These are phyloP conservation scores for Cheumatopsyche charites DNA, from an alignment of 1,140 invertebrate genomes.

Conservation along the genomic window DNA sequence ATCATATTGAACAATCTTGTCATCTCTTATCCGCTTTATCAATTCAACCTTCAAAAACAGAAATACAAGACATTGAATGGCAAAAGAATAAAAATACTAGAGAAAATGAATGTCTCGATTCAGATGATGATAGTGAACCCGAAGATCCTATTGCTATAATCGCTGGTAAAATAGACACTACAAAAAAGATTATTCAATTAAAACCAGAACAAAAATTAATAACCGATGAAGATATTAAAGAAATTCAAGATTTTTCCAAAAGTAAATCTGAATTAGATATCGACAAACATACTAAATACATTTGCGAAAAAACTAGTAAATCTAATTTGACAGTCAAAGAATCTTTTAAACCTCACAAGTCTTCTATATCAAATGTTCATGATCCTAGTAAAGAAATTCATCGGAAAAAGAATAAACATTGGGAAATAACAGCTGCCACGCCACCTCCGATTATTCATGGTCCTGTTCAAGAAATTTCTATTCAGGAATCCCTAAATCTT, in stretches of 20 bases:
- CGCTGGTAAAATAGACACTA: constrained; percentile 65
- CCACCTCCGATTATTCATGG: constrained; percentile 65
- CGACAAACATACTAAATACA: constrained; percentile 62
- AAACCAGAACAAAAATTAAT: constrained; percentile 64
- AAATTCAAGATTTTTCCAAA: constrained; percentile 53
- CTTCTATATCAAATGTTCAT: constrained; percentile 67
- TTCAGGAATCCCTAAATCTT: constrained; percentile 66
- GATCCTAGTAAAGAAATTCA: constrained; percentile 67
- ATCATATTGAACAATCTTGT: constrained; percentile 66
- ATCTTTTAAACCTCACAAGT: constrained; percentile 70
- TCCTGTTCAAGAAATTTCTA: constrained; percentile 61
- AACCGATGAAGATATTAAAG: constrained; percentile 66
- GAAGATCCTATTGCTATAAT: constrained; percentile 71
- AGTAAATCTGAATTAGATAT: not conserved
- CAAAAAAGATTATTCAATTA: constrained; percentile 65
- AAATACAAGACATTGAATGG: constrained; percentile 71
- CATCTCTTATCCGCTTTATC: constrained; percentile 66
- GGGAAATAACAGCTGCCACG: constrained; percentile 75
- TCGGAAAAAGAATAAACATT: constrained; percentile 65
- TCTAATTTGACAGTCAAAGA: constrained; percentile 51
- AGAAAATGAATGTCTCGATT: constrained; percentile 61
- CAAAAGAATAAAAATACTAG: constrained; percentile 57
- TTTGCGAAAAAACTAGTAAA: constrained; percentile 65
- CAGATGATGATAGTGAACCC: constrained; percentile 68
- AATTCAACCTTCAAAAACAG: constrained; percentile 54